Percentiles rank a stretch among this genome's conserved stretches.
phyloP scores from a whole-genome alignment of 30 jellyfish, hydroid and myxozoan species.

The Hydractinia symbiolongicarpus region DNA sequence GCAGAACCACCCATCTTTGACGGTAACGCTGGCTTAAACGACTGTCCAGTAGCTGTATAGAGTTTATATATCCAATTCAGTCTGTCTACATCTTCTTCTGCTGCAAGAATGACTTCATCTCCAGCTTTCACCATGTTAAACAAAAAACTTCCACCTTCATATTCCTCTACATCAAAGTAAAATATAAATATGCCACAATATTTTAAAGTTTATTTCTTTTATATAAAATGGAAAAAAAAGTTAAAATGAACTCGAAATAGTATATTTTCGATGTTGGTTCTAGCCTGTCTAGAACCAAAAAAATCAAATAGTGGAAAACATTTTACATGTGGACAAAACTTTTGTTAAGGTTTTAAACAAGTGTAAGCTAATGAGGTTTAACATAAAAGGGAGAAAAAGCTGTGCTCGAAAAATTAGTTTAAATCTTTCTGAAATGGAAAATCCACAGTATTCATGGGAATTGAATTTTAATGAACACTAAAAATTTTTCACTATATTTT shows the following conservation, averaged over 20 bases:
- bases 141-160: slow-evolving; percentile 78
- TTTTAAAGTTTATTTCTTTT: neutral
- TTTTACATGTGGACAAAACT: too few relatives aligned
- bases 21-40: slow-evolving; percentile 80
- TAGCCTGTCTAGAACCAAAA: too few relatives aligned
- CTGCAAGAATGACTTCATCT: slow-evolving; percentile 68
- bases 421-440: too few relatives aligned
- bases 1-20: slow-evolving; percentile 33
- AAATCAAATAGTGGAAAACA: too few relatives aligned
- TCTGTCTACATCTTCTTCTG: slow-evolving; percentile 82
- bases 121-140: slow-evolving; percentile 88
- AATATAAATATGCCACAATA: neutral
- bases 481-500: neutral
- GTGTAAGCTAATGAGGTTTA: too few relatives aligned
- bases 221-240: neutral
- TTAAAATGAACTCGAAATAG: too few relatives aligned
- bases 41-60: slow-evolving; percentile 92
- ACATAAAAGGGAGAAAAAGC: too few relatives aligned
- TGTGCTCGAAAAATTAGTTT: too few relatives aligned
- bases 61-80: slow-evolving; percentile 76
- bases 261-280: too few relatives aligned
- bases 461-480: neutral
- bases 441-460: neutral
- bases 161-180: slow-evolving; percentile 48
- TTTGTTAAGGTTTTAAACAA: too few relatives aligned